These are phyloP conservation scores for Aleiodes leptofemur DNA, from an alignment of 2,888 invertebrate species.

Conservation along the genomic window DNA sequence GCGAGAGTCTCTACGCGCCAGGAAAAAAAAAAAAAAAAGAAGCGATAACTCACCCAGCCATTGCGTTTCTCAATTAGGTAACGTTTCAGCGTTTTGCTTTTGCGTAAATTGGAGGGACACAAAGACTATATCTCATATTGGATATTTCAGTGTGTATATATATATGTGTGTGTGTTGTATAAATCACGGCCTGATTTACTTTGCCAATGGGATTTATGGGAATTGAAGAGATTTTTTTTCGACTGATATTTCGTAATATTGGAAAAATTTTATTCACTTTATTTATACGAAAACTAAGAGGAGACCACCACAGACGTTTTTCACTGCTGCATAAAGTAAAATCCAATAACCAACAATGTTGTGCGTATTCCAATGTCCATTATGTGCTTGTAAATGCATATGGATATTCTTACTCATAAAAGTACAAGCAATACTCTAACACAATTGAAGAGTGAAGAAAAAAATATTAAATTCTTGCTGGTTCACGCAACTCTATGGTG, in stretches of 20 bases:
- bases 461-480: too few species aligned
- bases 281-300: neutral
- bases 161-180: slow-evolving; percentile 61
- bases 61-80: slow-evolving; percentile 73
- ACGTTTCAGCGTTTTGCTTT: slow-evolving; percentile 56
- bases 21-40: slow-evolving; percentile 40
- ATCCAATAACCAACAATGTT: slow-evolving; percentile 15
- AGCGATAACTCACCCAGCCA: slow-evolving; percentile 71
- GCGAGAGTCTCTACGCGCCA: slow-evolving; percentile 49
- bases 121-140: slow-evolving; percentile 34
- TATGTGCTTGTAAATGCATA: slow-evolving; percentile 16
- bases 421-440: neutral
- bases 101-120: slow-evolving; percentile 43
- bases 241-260: neutral
- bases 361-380: slow-evolving; percentile 19
- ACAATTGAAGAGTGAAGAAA: neutral
- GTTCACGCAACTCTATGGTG: neutral
- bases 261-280: neutral
- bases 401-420: slow-evolving; percentile 7
- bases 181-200: slow-evolving; percentile 61
- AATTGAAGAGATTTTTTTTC: neutral
- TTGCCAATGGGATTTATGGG: neutral
- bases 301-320: neutral
- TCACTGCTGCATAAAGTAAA: neutral
- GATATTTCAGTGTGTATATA: neutral